Base-by-base conservation (phyloP, 1,140 invertebrate species). In the Hypothenemus hampei region DNA sequence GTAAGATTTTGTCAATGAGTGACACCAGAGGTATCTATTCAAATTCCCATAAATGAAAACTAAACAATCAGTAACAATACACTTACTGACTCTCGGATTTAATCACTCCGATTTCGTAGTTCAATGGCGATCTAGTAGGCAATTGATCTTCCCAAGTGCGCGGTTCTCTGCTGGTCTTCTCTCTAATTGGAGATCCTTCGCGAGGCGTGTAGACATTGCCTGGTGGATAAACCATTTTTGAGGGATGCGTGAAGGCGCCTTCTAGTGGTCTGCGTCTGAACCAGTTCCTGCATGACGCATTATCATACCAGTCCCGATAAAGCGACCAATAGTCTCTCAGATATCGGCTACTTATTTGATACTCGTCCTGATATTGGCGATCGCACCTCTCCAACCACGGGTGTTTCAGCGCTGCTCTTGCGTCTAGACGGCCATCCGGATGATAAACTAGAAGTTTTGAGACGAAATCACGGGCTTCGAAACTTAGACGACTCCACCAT, bases 181-280 rank as follows among this genome's bases (percentile, higher is more conserved):
- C 75, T 50, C 61, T 68, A 55, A 73, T 69, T 40, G 70, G 73
- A 41, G 70, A 84, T 0, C 85, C 84, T 1, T 77, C 75, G 64
- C 86, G 82, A 2, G 89, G 88, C 1, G 87, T 89, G 61, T 87
- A 91, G 8, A 73, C 75, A 40, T 89, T 81, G 7, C 87, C 89
- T 11, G 89, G 89, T 44, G 91, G 91, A 74, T 95, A 95, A 13
- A 95, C 89, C 91, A 94, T 94, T 67, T 82, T 85, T n/a, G 89
- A 92, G 4, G 91, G 90, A 71, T 94, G 89, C 15, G 85, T 86
- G 71, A 89, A 92, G 33, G 90, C 91, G 37, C 85, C 85, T 63
- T 80, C 81, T 1, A 94, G 73, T 21, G 87, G 84, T 21, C 88
- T 80, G 31, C 89, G 80, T 10, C 92, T 78, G 76, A 85, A 94